These are phyloP conservation scores for Acanthosoma haemorrhoidale DNA, from an alignment of 2,888 invertebrate genomes.

Conservation along the genomic window DNA sequence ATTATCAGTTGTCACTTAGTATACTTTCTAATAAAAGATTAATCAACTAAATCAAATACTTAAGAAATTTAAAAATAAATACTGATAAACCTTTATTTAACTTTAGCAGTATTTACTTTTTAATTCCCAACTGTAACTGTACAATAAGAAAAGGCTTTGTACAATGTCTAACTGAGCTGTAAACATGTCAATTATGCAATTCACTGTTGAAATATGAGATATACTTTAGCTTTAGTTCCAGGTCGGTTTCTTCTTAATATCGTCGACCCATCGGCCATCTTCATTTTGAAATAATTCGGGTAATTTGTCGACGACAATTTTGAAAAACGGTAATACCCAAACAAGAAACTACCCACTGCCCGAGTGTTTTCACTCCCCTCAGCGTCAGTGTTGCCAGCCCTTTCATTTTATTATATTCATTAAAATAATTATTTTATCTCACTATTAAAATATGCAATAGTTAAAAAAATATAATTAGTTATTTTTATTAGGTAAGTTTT, in stretches of 20 bases:
- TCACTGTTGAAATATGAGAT: neutral
- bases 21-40: too few relatives aligned
- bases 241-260: conserved; percentile 84
- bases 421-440: neutral
- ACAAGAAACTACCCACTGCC: neutral
- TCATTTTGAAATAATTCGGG: conserved; percentile 49
- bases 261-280: conserved; percentile 74
- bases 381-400: conserved; percentile 10
- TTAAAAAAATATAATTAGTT: neutral
- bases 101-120: too few relatives aligned
- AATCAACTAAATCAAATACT: too few relatives aligned
- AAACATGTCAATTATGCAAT: neutral
- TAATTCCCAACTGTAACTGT: neutral
- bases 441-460: neutral
- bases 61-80: too few relatives aligned
- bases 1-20: too few relatives aligned
- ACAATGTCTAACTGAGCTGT: neutral
- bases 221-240: conserved; percentile 82
- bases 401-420: neutral
- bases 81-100: too few relatives aligned
- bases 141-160: neutral
- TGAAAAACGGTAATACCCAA: neutral
- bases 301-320: conserved; percentile 14
- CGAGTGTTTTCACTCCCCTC: conserved; percentile 15
- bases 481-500: too few relatives aligned